Conservation (phyloP, 1,140 invertebrate genomes). For the Cryptotermes secundus region DNA sequence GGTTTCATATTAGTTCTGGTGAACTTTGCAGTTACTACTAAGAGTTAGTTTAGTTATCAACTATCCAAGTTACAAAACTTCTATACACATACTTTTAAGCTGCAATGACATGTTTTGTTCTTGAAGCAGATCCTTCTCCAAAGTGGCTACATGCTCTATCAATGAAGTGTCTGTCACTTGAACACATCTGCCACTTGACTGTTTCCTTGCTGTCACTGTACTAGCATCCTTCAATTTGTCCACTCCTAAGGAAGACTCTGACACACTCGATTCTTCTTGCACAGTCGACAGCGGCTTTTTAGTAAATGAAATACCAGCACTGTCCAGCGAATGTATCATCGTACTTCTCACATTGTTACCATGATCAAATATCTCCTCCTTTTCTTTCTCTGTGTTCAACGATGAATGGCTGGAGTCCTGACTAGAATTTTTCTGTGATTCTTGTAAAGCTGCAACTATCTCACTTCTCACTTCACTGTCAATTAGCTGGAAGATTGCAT, state of each 20-base stretch:
- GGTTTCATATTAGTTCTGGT: no score
- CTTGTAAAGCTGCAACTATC: background rate
- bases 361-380: background rate
- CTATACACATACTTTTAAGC: background rate
- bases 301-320: background rate
- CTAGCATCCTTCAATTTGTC: background rate
- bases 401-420: background rate
- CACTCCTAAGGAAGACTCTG: background rate
- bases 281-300: background rate
- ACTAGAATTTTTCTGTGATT: background rate
- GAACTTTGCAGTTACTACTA: no score
- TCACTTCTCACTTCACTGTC: slow-evolving; percentile 3
- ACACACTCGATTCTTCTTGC: background rate
- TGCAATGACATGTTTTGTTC: background rate
- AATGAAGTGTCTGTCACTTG: background rate
- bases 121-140: background rate
- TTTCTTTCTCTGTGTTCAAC: background rate
- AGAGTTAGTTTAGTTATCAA: no score
- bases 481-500: background rate
- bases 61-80: no score
- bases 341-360: background rate
- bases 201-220: background rate
- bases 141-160: background rate
- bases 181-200: background rate
- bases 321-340: background rate